phyloP scores from a whole-genome alignment of 2,113 vertebrate species.

The Symphodus melops region DNA sequence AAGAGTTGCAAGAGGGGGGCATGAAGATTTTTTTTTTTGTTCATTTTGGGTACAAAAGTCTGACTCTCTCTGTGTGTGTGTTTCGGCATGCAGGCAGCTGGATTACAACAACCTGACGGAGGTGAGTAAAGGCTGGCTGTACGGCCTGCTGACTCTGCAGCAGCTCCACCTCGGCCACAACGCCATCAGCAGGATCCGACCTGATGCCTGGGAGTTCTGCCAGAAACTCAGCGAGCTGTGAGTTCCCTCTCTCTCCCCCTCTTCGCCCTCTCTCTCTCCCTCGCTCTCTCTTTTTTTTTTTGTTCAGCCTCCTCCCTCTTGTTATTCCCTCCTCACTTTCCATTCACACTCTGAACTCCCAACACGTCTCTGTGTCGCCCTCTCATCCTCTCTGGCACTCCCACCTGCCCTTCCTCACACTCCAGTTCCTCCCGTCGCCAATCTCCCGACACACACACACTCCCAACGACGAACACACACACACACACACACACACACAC shows the following conservation, averaged over 20 bases:
- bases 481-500: too few species aligned
- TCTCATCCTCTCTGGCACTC: conserved; percentile 49
- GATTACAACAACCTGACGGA: conserved; percentile 98
- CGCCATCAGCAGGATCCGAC: conserved; percentile 91
- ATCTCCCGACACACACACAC: too few species aligned
- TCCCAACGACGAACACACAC: too few species aligned
- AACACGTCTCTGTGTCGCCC: conserved; percentile 77
- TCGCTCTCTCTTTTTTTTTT: not conserved
- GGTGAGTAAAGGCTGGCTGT: conserved; percentile 97
- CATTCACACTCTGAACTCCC: conserved; percentile 81
- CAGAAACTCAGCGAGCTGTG: conserved; percentile 96
- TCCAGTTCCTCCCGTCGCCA: conserved; percentile 44
- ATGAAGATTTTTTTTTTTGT: not conserved
- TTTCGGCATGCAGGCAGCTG: conserved; percentile 87
- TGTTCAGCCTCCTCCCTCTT: conserved; percentile 1
- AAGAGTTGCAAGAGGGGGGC: not conserved
- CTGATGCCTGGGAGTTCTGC: conserved; percentile 98
- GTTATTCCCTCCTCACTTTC: conserved; percentile 53
- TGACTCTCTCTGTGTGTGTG: conserved; percentile 44
- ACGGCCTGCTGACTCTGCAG: conserved; percentile 93
- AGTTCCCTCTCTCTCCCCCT: conserved; percentile 85
- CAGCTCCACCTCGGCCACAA: conserved; percentile 96
- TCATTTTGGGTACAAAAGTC: not conserved
- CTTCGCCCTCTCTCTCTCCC: not conserved
- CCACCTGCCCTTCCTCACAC: conserved; percentile 64